Conservation (phyloP, 2,888 invertebrate species). For the Erebia epiphron region DNA sequence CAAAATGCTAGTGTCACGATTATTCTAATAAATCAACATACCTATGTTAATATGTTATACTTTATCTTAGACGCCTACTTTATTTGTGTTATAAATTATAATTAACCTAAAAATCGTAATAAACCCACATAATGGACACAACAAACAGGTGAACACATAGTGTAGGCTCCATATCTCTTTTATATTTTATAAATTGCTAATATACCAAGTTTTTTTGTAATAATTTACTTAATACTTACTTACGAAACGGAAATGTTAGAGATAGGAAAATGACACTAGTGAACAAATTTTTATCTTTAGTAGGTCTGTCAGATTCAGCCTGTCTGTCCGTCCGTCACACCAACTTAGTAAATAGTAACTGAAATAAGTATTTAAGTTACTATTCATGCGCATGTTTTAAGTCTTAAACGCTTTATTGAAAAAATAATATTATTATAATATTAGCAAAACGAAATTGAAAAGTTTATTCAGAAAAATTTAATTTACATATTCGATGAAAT, state of each 20-base stretch:
- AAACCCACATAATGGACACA: constrained; percentile 22
- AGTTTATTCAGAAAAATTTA: too few species aligned
- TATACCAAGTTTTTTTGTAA: constrained; percentile 16
- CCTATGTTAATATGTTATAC: not conserved
- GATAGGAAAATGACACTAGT: constrained; percentile 22
- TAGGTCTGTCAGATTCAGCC: too few species aligned
- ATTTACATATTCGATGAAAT: too few species aligned
- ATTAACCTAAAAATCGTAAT: constrained; percentile 17
- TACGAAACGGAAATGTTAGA: constrained; percentile 31
- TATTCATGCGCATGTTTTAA: too few species aligned
- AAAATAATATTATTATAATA: too few species aligned
- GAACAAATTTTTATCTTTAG: not conserved
- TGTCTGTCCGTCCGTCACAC: too few species aligned
- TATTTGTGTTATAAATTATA: constrained; percentile 8
- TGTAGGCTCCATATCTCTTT: constrained; percentile 9
- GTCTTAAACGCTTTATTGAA: too few species aligned
- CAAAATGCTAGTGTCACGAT: constrained; percentile 5
- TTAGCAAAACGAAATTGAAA: too few species aligned
- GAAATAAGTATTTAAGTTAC: too few species aligned
- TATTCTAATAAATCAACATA: constrained; percentile 1
- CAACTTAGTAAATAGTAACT: too few species aligned
- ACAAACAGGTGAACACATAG: constrained; percentile 30
- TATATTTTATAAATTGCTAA: constrained; percentile 18
- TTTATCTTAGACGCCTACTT: constrained; percentile 13
- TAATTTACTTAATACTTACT: not conserved